These are phyloP conservation scores for Ochropleura plecta DNA, from an alignment of 2,888 invertebrate species.

Conservation along the genomic window DNA sequence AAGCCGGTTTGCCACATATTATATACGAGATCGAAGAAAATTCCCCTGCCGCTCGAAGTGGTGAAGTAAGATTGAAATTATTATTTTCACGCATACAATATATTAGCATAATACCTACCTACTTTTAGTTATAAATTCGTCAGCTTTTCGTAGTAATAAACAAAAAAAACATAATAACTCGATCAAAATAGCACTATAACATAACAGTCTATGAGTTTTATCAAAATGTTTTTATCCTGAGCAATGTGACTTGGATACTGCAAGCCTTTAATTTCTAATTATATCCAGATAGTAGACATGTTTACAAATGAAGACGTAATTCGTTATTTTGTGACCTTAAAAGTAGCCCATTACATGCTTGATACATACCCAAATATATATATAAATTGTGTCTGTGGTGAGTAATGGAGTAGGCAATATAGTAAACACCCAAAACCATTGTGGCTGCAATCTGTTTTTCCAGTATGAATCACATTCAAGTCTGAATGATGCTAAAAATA, in stretches of 20 bases:
- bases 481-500: slow-evolving; percentile 10
- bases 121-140: slow-evolving; percentile 57
- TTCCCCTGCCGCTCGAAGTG: slow-evolving; percentile 97
- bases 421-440: slow-evolving; percentile 41
- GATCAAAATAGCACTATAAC: slow-evolving; percentile 3
- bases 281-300: background rate
- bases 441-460: slow-evolving; percentile 7
- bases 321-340: background rate
- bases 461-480: slow-evolving; percentile 32
- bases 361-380: slow-evolving; percentile 1
- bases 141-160: slow-evolving; percentile 36
- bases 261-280: background rate
- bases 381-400: slow-evolving; percentile 2
- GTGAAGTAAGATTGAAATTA: slow-evolving; percentile 92
- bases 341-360: background rate
- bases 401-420: slow-evolving; percentile 29
- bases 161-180: slow-evolving; percentile 17
- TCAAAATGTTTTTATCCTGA: background rate
- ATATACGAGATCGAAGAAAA: slow-evolving; percentile 98
- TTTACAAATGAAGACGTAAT: slow-evolving; percentile 4
- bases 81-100: slow-evolving; percentile 29
- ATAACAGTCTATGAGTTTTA: background rate
- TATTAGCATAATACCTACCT: slow-evolving; percentile 60
- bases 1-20: slow-evolving; percentile 97
- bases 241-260: background rate